phyloP scores from a whole-genome alignment of 2,888 invertebrate species.

The Ormyrus labotus region DNA sequence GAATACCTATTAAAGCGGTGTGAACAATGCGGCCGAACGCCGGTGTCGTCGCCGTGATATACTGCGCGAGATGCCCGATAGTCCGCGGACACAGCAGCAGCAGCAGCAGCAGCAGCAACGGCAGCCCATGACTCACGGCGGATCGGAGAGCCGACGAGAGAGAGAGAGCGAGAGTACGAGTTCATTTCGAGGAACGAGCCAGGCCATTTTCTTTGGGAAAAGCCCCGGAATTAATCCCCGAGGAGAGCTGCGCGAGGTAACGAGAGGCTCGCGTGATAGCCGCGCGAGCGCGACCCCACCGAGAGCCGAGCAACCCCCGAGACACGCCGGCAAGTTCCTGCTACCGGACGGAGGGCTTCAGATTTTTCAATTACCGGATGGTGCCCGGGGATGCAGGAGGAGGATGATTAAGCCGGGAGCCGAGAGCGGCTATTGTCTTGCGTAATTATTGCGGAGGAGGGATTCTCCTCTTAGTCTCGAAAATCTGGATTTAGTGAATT shows the following conservation, averaged over 20 bases:
- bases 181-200: conserved; percentile 54
- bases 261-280: conserved; percentile 49
- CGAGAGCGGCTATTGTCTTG: too few species aligned
- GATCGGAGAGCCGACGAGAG: neutral
- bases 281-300: too few species aligned
- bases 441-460: too few species aligned
- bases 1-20: conserved; percentile 73
- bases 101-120: neutral
- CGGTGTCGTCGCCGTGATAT: conserved; percentile 67
- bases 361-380: too few species aligned
- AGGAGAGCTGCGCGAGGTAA: conserved; percentile 13
- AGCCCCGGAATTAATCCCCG: conserved; percentile 4
- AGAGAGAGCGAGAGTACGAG: conserved; percentile 18
- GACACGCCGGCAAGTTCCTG: too few species aligned
- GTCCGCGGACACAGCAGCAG: conserved; percentile 52
- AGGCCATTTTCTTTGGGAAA: conserved; percentile 35
- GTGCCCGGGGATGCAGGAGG: too few species aligned
- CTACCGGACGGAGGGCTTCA: too few species aligned
- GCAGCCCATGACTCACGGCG: conserved; percentile 26
- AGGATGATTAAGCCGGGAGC: too few species aligned
- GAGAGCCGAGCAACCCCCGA: too few species aligned
- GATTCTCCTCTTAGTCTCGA: too few species aligned
- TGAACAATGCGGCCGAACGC: conserved; percentile 67
- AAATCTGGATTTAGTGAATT: too few species aligned
- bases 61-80: conserved; percentile 74